A percentile compares a stretch with the other conserved stretches of the same genome.
phyloP scores from a whole-genome alignment of 1,140 invertebrate genomes.

The Venturia canescens region DNA sequence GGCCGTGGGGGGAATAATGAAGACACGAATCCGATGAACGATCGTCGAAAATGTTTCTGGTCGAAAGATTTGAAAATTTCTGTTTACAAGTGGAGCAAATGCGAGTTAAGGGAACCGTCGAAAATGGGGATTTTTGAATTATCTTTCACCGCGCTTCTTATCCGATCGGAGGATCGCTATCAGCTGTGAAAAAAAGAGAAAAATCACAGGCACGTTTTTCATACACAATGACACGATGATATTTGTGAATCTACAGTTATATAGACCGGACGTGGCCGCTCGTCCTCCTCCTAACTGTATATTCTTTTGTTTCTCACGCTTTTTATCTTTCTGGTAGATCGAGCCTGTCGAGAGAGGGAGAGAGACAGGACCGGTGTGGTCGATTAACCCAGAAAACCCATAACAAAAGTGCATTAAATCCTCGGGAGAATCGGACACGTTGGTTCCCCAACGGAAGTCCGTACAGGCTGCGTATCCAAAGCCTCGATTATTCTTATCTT shows the following conservation, averaged over 20 bases:
- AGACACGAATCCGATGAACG: too few relatives aligned
- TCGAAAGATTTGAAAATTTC: too few relatives aligned
- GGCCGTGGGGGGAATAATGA: too few relatives aligned
- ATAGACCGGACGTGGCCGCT: conserved; percentile 38
- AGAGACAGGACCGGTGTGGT: conserved; percentile 44
- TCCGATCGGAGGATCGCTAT: background rate
- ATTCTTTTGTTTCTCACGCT: conserved; percentile 55
- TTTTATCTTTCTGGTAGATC: conserved; percentile 50
- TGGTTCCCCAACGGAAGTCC: background rate
- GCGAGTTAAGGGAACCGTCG: too few relatives aligned
- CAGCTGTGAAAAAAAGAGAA: background rate
- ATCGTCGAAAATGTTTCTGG: too few relatives aligned
- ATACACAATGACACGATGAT: conserved; percentile 31
- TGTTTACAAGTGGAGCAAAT: too few relatives aligned
- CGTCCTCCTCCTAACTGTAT: conserved; percentile 60
- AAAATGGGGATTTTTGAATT: background rate
- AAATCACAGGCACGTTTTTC: conserved; percentile 1
- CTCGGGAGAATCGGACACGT: background rate
- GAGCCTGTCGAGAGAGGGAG: conserved; percentile 6
- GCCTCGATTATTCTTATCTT: too few relatives aligned
- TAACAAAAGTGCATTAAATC: background rate
- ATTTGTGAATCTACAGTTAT: conserved; percentile 61
- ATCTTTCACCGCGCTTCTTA: background rate
- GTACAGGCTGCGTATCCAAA: too few relatives aligned
- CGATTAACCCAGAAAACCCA: conserved; percentile 51